A percentile compares a stretch with the other conserved stretches of the same genome.
Conservation (phyloP, 2,797 vertebrate species). For the Lemur catta region DNA sequence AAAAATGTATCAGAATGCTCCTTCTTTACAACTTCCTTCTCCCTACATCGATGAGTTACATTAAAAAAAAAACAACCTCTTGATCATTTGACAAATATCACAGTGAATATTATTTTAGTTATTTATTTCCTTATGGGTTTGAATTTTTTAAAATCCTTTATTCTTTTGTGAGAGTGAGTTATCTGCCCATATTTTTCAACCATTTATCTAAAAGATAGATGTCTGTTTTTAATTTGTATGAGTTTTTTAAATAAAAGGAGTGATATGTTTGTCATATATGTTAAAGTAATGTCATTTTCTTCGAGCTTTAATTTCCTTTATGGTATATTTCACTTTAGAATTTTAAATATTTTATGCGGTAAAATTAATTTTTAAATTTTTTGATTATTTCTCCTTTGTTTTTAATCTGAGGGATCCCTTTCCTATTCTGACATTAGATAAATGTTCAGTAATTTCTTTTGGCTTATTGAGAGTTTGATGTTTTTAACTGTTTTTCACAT, state of each 20-base stretch:
- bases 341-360: background rate
- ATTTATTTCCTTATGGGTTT: background rate
- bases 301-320: background rate
- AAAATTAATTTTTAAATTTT: background rate
- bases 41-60: background rate
- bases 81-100: background rate
- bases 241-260: background rate
- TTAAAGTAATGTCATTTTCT: background rate
- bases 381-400: background rate
- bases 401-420: background rate
- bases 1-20: background rate
- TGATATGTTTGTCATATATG: background rate
- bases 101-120: background rate
- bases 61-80: background rate
- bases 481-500: background rate
- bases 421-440: background rate
- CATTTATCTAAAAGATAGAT: background rate
- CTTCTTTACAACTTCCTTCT: background rate
- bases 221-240: background rate
- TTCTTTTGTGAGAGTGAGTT: background rate
- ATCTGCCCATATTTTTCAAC: background rate
- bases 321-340: background rate
- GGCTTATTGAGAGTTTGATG: background rate
- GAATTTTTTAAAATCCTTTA: background rate
- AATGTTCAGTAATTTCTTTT: background rate